Evolutionary conservation across 1,140 invertebrate genomes (phyloP).

Genomic region (Hyposmocoma kahamanoa): DNA sequence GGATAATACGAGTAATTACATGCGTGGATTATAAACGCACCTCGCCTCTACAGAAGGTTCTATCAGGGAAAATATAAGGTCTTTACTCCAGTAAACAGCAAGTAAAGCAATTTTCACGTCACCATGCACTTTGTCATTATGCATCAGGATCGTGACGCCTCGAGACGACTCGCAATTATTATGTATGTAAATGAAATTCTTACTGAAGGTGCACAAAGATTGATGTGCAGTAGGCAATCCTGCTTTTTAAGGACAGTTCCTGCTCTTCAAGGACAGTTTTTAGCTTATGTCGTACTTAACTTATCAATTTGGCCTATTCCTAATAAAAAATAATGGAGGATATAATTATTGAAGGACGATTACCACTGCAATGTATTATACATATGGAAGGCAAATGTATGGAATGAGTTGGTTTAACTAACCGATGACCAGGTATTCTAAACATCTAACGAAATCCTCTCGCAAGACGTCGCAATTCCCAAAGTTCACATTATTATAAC

Average conservation of each 20-base stretch:
- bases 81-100: constrained; percentile 31
- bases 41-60: neutral
- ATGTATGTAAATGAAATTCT: constrained; percentile 72
- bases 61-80: constrained; percentile 10
- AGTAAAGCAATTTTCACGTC: constrained; percentile 70
- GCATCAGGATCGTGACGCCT: constrained; percentile 70
- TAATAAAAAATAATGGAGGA: no score
- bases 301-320: no score
- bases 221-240: constrained; percentile 32
- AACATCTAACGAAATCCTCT: constrained; percentile 16
- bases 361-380: no score
- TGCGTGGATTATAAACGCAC: constrained; percentile 13
- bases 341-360: no score
- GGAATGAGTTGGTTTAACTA: no score
- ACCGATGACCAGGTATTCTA: no score
- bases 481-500: constrained; percentile 74
- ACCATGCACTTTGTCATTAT: constrained; percentile 70
- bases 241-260: no score
- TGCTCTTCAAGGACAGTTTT: no score
- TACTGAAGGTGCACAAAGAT: constrained; percentile 45
- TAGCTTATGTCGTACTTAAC: no score
- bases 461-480: constrained; percentile 55
- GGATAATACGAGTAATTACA: constrained; percentile 13
- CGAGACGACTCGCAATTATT: constrained; percentile 71
- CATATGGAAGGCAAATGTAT: no score